Percentiles rank a stretch among this genome's conserved stretches.
Conservation (phyloP, 2,888 invertebrate genomes). For the Leucophora obtusa region DNA sequence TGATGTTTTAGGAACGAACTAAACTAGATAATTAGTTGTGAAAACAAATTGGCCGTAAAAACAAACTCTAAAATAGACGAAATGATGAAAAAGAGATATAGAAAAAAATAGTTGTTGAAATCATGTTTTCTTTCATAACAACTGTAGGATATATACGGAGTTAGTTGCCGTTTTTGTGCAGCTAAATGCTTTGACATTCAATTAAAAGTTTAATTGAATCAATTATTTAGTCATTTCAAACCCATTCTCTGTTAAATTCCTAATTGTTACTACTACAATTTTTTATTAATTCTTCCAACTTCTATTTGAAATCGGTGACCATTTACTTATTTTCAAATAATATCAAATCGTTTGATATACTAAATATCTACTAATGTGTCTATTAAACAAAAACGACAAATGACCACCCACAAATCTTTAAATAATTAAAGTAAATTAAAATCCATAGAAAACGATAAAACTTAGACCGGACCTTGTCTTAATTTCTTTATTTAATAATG, state of each 20-base stretch:
- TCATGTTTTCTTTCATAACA: neutral
- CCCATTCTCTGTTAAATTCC: no score
- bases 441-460: constrained; percentile 18
- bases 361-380: constrained; percentile 6
- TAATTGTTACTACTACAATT: no score
- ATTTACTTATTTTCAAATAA: neutral
- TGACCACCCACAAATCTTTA: constrained; percentile 26
- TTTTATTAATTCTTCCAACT: no score
- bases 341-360: neutral
- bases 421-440: constrained; percentile 19
- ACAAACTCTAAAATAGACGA: neutral
- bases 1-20: constrained; percentile 18
- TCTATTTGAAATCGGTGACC: neutral
- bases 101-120: neutral
- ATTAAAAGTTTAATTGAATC: no score
- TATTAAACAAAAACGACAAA: constrained; percentile 9
- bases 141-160: no score
- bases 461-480: constrained; percentile 10
- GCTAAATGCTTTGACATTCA: no score
- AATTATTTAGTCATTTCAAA: no score
- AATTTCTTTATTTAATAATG: constrained; percentile 43
- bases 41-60: neutral
- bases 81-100: neutral
- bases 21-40: neutral
- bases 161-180: no score